Base-by-base conservation (phyloP, 2,113 vertebrate species). In the Thamnaconus septentrionalis region DNA sequence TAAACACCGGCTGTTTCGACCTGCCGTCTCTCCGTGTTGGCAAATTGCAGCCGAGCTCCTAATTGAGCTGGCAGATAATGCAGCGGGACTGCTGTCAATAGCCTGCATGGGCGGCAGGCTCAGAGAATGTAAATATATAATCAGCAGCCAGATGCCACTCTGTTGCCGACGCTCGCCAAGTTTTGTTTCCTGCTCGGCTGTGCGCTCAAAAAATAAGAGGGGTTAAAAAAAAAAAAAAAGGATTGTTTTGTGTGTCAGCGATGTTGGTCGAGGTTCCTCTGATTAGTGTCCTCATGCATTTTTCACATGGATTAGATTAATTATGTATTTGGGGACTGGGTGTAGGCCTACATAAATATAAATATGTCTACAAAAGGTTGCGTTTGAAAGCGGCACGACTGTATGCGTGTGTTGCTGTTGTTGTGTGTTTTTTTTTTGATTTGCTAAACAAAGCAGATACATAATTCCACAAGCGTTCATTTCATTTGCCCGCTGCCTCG, bases 51-150 rank as follows among this genome's bases (percentile, higher is more conserved):
- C 50, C 45, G 6, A 10, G 57, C 59, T 68, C 60, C 59, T 61
- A 75, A 72, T 62, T 59, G 67, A 73, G 61, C 52, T 66, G 60
- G 64, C 52, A 49, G 62, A 76, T 61, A 71, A 71, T 62, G 64
- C 41, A 57, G 46, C 53, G 54, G 53, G 56, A 44, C 56, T 64
- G 57, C 18, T 64, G 59, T 72, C 53, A 64, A 51, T 63, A 58
- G 68, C 64, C 63, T 59, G 67, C 61, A 43, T 10, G 49, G 46
- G n/a, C 48, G 52, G 55, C 40, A 59, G 53, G 52, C 61, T 71
- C 63, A 48, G 47, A 54, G 72, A 78, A 59, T 79, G 66, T 69
- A 71, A 71, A 81, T 64, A 74, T 39, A 56, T 46, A 67, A 76
- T 59, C 69, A 63, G 53, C 8, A 9, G 51, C 52, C 69, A 82